These are phyloP conservation scores for Spheniscus mendiculus DNA, from an alignment of 2,113 vertebrate species.

Conservation along the genomic window DNA sequence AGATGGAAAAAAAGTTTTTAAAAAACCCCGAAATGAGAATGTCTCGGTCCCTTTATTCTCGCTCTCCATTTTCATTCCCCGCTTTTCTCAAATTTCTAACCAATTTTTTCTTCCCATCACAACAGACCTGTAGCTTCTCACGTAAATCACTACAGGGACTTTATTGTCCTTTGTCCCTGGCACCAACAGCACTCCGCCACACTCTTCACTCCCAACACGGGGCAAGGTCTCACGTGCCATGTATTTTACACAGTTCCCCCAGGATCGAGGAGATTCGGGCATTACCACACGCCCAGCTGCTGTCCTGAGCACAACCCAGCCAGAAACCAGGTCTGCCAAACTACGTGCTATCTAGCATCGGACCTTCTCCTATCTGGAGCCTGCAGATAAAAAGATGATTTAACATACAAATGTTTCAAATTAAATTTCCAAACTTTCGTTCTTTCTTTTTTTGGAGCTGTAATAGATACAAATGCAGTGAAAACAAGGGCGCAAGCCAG, in stretches of 20 bases:
- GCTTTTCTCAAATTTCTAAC: background rate
- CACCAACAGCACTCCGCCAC: background rate
- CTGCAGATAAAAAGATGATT: background rate
- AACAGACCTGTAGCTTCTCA: background rate
- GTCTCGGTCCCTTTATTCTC: accelerated
- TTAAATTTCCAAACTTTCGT: background rate
- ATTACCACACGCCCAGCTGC: background rate
- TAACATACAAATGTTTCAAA: background rate
- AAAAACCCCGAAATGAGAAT: background rate
- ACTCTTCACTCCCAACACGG: accelerated
- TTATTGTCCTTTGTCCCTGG: background rate
- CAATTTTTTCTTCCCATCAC: background rate
- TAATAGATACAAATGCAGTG: background rate
- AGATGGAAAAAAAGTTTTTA: accelerated
- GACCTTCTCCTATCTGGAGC: background rate
- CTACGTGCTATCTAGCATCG: accelerated
- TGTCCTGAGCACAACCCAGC: background rate
- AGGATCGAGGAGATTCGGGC: background rate
- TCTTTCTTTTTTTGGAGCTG: background rate
- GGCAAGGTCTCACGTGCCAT: accelerated
- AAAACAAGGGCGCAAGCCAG: background rate
- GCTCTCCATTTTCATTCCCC: background rate
- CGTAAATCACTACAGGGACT: background rate
- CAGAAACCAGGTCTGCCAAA: background rate
- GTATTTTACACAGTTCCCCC: accelerated